Evolutionary conservation across 2,797 vertebrate genomes (phyloP), one percentile per base, ranked within the genome.

Genomic region (Xenentodon cancila): DNA sequence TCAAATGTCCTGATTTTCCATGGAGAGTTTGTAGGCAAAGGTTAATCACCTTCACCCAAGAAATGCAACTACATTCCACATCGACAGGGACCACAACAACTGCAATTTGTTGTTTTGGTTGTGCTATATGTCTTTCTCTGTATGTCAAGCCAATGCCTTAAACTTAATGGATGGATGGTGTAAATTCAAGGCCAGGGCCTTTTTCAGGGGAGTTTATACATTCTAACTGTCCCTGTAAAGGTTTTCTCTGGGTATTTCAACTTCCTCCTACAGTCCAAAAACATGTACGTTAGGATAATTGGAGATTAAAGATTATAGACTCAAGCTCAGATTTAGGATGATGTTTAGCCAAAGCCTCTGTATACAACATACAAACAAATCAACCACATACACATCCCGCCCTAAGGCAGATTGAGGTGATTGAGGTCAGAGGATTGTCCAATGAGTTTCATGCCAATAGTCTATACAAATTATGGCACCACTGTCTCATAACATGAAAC

Each of bases 391-490:
- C 54, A 48, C 47, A 64, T 57, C 16, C 22, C 30, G 54, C 11
- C 52, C 60, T 34, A 4, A 51, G 43, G 62, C 27, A 74, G 60
- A 72, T 62, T 62, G 37, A 73, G 69, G 81, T 74, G 64, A 74
- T 68, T 68, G 45, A 75, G 73, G 81, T 76, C 75, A 84, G 51
- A 15, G 53, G 58, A 70, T 73, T 77, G 61, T 47, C 50, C 73
- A 66, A 71, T 64, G 34, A 12, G 34, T 37, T 53, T 60, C 32
- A 34, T 51, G 59, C 53, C 59, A 59, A 57, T 12, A 2, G 5
- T 66, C 42, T 51, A 32, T 34, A 8, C 45, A 27, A 55, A 34
- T 58, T 27, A 55, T 44, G 48, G 25, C 58, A 52, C 13, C 9
- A 13, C 21, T 59, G 42, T 53, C 13, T 37, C n/a, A 18, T 1